Percentiles rank a stretch among this genome's conserved stretches.
These are phyloP conservation scores for Drosophila pseudotakahashii DNA, from an alignment of 2,888 invertebrate species.

Conservation along the genomic window DNA sequence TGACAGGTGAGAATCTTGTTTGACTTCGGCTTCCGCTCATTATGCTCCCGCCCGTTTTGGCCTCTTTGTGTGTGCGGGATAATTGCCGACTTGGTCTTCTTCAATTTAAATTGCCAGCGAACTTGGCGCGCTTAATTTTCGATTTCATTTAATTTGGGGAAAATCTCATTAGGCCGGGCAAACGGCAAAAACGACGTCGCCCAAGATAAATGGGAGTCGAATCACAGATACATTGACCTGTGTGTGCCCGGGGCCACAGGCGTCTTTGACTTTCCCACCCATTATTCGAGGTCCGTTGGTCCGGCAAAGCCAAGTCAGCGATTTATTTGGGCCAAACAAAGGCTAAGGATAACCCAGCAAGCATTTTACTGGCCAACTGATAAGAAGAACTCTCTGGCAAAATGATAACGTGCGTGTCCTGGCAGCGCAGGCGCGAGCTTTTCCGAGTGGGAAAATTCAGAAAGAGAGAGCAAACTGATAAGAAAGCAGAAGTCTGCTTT, in stretches of 20 bases:
- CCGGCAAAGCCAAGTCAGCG: constrained; percentile 45
- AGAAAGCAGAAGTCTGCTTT: constrained; percentile 39
- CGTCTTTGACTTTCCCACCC: constrained; percentile 21
- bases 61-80: constrained; percentile 31
- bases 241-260: constrained; percentile 25
- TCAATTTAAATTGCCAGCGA: constrained; percentile 44
- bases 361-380: constrained; percentile 52
- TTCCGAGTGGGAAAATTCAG: constrained; percentile 23
- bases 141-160: constrained; percentile 44
- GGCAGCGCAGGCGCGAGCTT: constrained; percentile 70
- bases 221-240: constrained; percentile 34
- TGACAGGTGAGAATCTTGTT: constrained; percentile 48
- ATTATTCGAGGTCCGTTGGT: not conserved
- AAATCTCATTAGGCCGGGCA: constrained; percentile 51
- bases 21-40: constrained; percentile 47
- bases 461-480: constrained; percentile 58
- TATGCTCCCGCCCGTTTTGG: constrained; percentile 19
- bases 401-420: constrained; percentile 50
- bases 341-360: constrained; percentile 49
- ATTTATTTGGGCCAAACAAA: constrained; percentile 57
- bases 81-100: constrained; percentile 29
- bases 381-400: constrained; percentile 33
- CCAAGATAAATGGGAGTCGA: constrained; percentile 44
- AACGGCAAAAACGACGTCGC: not conserved
- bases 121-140: constrained; percentile 29